These are phyloP conservation scores for Diplodus sargus DNA, from an alignment of 2,797 vertebrate species.

Conservation along the genomic window DNA sequence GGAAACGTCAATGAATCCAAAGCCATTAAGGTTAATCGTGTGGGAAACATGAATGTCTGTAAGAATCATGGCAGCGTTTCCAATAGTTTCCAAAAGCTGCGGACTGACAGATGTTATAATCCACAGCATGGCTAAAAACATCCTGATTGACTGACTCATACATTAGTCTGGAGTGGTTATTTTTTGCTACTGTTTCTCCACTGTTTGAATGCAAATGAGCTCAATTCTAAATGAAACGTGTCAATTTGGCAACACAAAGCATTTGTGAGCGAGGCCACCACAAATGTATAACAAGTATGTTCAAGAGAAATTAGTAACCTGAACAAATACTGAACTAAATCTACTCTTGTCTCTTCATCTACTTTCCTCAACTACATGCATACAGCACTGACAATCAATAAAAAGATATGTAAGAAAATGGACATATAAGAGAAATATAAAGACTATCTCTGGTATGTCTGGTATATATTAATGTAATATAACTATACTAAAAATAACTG, in stretches of 20 bases:
- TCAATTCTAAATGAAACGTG: neutral
- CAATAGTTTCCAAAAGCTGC: too few species aligned
- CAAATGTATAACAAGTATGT: neutral
- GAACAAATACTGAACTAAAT: neutral
- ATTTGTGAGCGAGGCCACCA: neutral
- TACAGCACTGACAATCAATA: neutral
- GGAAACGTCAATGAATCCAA: too few species aligned
- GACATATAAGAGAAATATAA: neutral
- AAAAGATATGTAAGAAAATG: neutral
- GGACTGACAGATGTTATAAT: too few species aligned
- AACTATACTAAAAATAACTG: conserved; percentile 1
- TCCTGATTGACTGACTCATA: too few species aligned
- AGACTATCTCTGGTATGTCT: neutral
- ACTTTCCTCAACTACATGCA: neutral
- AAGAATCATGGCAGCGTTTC: too few species aligned
- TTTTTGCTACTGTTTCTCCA: neutral
- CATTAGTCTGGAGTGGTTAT: too few species aligned
- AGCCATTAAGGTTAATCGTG: too few species aligned
- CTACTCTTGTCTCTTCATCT: too few species aligned
- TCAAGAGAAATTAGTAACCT: neutral
- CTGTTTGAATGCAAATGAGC: neutral
- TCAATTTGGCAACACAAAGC: neutral
- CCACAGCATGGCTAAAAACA: too few species aligned
- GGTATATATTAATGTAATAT: neutral
- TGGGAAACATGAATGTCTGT: too few species aligned